A percentile compares a stretch with the other conserved stretches of the same genome.
Evolutionary conservation across 2,113 vertebrate species (phyloP).

Genomic region (Chionomys nivalis): DNA sequence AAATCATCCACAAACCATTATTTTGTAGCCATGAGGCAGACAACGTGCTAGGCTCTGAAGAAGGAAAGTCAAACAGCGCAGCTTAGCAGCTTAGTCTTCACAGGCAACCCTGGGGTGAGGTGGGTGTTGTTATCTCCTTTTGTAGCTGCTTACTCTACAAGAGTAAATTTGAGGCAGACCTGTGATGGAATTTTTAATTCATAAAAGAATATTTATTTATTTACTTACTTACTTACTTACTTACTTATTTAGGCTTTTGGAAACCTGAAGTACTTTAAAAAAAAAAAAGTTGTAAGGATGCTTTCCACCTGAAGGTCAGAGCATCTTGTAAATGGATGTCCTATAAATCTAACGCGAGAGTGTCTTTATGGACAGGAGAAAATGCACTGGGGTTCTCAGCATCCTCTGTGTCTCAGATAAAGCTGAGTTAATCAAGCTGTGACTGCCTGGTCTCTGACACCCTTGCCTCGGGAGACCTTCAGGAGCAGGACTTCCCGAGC

Average conservation of each 20-base stretch:
- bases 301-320: not conserved
- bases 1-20: slow-evolving; percentile 36
- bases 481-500: not conserved
- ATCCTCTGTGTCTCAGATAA: slow-evolving; percentile 54
- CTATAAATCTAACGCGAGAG: not conserved
- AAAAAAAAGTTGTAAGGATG: not conserved
- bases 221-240: too few species aligned
- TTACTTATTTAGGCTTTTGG: too few species aligned
- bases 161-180: not conserved
- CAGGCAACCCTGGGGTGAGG: not conserved
- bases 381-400: not conserved
- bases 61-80: not conserved
- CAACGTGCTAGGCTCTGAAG: not conserved
- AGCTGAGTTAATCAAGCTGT: not conserved
- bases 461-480: not conserved
- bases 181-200: not conserved
- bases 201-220: too few species aligned
- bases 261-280: not conserved
- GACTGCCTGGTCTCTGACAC: not conserved
- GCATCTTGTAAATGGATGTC: not conserved
- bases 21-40: not conserved
- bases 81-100: not conserved
- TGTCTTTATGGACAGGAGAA: slow-evolving; percentile 29
- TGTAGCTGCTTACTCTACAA: not conserved
- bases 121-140: not conserved